Conservation (phyloP, 2,888 invertebrate genomes). For the Mylabris sibirica region DNA sequence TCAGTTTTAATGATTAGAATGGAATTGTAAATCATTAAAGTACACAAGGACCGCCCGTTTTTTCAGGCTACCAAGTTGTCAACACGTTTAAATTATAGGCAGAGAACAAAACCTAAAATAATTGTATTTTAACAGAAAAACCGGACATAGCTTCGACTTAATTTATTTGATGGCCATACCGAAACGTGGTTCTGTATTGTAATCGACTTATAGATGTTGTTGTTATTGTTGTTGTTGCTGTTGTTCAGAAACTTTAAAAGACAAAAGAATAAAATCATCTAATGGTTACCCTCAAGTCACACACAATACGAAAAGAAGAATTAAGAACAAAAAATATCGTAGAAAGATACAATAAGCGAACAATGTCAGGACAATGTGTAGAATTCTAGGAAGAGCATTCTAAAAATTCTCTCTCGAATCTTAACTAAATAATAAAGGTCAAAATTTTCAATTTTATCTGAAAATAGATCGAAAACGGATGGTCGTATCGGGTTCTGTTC, state of each 20-base stretch:
- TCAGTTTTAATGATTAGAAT: constrained; percentile 19
- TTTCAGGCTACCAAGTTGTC: constrained; percentile 30
- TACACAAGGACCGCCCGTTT: constrained; percentile 22
- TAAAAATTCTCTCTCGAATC: neutral
- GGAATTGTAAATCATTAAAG: constrained; percentile 26
- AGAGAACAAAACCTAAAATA: constrained; percentile 21
- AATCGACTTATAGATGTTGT: constrained; percentile 45
- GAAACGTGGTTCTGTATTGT: constrained; percentile 43
- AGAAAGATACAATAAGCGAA: constrained; percentile 23
- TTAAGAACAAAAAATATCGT: neutral
- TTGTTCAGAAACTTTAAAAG: constrained; percentile 5
- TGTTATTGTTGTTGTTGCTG: constrained; percentile 22
- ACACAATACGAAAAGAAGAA: constrained; percentile 12
- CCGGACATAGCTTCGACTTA: constrained; percentile 33
- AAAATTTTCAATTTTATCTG: neutral
- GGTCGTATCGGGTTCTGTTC: neutral
- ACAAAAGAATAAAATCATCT: constrained; percentile 13
- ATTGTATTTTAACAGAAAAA: constrained; percentile 27
- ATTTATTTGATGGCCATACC: constrained; percentile 39
- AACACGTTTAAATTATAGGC: constrained; percentile 29
- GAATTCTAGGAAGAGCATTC: constrained; percentile 36
- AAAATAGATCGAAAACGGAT: neutral
- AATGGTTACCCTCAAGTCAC: constrained; percentile 5
- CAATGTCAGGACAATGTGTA: constrained; percentile 34
- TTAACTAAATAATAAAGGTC: neutral